Percentiles rank a stretch among this genome's conserved stretches.
Evolutionary conservation across 1,140 invertebrate species (phyloP).

Genomic region (Drosophila sp.): DNA sequence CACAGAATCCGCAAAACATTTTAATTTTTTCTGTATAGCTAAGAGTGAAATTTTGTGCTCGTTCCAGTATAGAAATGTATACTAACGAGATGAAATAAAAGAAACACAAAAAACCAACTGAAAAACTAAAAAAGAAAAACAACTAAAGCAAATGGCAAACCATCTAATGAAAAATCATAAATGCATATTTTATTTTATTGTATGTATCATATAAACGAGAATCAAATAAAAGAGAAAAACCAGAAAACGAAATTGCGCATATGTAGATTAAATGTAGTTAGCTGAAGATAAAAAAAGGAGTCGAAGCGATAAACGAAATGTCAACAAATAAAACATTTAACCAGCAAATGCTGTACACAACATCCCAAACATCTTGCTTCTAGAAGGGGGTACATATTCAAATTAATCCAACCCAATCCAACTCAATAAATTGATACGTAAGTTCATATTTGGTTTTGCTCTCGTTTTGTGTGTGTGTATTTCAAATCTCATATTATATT

Average conservation of each 20-base stretch:
- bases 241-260: constrained; percentile 33
- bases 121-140: constrained; percentile 8
- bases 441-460: constrained; percentile 26
- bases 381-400: constrained; percentile 5
- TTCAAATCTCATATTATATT: constrained; percentile 28
- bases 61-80: constrained; percentile 51
- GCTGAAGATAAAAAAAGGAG: constrained; percentile 47
- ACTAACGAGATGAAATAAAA: constrained; percentile 52
- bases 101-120: constrained; percentile 7
- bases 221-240: constrained; percentile 59
- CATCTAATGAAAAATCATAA: constrained; percentile 30
- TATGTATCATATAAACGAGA: constrained; percentile 60
- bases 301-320: constrained; percentile 33
- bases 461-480: constrained; percentile 27
- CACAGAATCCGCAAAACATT: constrained; percentile 30
- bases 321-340: constrained; percentile 61
- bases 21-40: constrained; percentile 55
- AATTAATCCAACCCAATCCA: neutral
- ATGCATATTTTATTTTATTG: constrained; percentile 63
- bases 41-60: constrained; percentile 59
- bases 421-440: constrained; percentile 9
- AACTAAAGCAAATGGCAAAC: constrained; percentile 28
- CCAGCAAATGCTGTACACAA: constrained; percentile 51
- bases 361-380: constrained; percentile 33
- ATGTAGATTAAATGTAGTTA: constrained; percentile 69